Percentiles rank a stretch among this genome's conserved stretches.
These are phyloP conservation scores for Halichoerus grypus DNA, from an alignment of 2,113 vertebrate genomes.

Conservation along the genomic window DNA sequence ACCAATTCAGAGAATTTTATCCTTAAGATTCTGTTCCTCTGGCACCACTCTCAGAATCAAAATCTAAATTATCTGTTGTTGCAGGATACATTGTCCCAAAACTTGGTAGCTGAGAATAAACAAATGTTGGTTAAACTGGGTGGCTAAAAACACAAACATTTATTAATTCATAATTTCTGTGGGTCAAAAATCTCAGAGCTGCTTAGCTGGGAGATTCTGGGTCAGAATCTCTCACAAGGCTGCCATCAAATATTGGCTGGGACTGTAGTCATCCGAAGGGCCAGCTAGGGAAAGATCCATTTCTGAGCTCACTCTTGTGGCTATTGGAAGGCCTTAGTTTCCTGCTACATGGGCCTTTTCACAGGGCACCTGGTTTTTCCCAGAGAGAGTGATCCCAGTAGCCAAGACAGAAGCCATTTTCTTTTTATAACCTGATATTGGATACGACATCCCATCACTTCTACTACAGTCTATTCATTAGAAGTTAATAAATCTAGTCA, in stretches of 20 bases:
- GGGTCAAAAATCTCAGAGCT: neutral
- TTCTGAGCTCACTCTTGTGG: neutral
- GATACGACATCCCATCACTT: neutral
- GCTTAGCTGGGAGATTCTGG: neutral
- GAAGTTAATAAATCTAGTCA: neutral
- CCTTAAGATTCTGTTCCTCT: neutral
- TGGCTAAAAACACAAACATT: neutral
- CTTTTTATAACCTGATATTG: neutral
- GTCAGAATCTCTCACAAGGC: neutral
- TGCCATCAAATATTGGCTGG: neutral
- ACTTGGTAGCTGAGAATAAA: neutral
- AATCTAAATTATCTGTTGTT: neutral
- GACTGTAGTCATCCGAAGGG: neutral
- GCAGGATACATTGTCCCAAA: neutral
- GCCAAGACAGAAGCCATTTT: neutral
- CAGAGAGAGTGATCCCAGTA: neutral
- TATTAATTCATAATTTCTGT: neutral
- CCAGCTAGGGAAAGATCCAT: neutral
- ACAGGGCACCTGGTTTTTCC: neutral
- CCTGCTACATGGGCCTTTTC: neutral
- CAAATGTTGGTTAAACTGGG: neutral
- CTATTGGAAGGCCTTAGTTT: neutral
- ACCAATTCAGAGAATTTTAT: neutral
- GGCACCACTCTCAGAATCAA: neutral
- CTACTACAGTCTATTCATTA: slow-evolving; percentile 16